Evolutionary conservation across 1,140 invertebrate species (phyloP), one percentile per base, ranked within the genome.

Genomic region (Apis laboriosa): DNA sequence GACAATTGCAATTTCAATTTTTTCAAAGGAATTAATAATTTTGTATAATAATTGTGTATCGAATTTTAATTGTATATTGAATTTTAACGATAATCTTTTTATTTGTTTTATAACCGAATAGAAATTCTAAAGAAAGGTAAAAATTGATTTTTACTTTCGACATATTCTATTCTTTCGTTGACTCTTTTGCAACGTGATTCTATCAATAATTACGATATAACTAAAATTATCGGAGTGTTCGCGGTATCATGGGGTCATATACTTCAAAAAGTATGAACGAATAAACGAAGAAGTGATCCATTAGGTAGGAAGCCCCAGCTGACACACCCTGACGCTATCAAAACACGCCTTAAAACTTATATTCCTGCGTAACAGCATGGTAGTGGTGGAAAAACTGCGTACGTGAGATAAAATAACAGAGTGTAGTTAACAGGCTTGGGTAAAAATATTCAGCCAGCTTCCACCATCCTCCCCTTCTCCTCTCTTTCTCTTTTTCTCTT

Each of bases 331-430:
- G 90, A 92, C 92, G 91, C 90, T 93, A 93, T 93, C 90, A 92
- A 92, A 93, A 93, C 92, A 93, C 89, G 90, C 91, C 90, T 92
- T 90, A 92, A 92, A 93, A 93, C 92, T 92, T 93, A 92, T 92
- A 93, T 92, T 92, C 90, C 90, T 85, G 77, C 85, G 86, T 74
- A 71, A 77, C 83, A 70, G 53, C 55, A 64, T 83, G 28, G 86
- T 88, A 64, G 63, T 86, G 68, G 89, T 89, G 86, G 87, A 87
- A 91, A 92, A 89, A 82, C 79, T 81, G 74, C 83, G 84, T 91
- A 83, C 86, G 85, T 92, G 91, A 93, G 92, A 92, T 93, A 92
- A 86, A 93, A 93, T 91, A 93, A 93, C 90, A 93, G 84, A 91
- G 88, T 91, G 85, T 91, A 91, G 92, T 91, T 92, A 92, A 92